Evolutionary conservation across 2,888 invertebrate genomes (phyloP).

Genomic region (Pachymerium ferrugineum): DNA sequence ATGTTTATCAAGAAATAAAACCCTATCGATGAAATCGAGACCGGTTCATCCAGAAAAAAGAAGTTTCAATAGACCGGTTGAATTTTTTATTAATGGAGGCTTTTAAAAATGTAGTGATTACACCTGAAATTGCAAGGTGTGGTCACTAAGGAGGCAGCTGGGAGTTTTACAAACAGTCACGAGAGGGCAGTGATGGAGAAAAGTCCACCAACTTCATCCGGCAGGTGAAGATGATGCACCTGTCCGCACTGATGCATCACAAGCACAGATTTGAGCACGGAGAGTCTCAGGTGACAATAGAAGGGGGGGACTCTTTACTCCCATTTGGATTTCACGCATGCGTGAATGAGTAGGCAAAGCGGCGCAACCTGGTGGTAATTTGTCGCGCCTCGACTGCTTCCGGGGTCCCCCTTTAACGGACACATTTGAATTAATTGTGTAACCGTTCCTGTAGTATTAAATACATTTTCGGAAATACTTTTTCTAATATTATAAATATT

Average conservation of each 20-base stretch:
- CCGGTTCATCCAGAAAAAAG: background rate
- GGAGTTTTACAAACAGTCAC: background rate
- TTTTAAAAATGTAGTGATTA: slow-evolving; percentile 11
- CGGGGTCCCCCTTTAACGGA: slow-evolving; percentile 15
- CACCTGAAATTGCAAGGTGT: background rate
- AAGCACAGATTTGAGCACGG: slow-evolving; percentile 21
- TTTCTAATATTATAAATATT: too few relatives aligned
- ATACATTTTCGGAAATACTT: too few relatives aligned
- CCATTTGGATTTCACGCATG: slow-evolving; percentile 21
- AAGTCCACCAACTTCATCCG: slow-evolving; percentile 11
- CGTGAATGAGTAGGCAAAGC: slow-evolving; percentile 14
- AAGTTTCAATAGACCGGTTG: background rate
- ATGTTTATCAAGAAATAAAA: too few relatives aligned
- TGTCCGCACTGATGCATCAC: slow-evolving; percentile 19
- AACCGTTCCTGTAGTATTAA: too few relatives aligned
- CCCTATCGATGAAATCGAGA: too few relatives aligned
- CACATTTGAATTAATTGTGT: background rate
- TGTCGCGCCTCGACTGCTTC: slow-evolving; percentile 4
- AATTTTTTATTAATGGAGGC: background rate
- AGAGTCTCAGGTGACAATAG: slow-evolving; percentile 20
- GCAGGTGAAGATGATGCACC: slow-evolving; percentile 27
- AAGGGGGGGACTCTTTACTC: slow-evolving; percentile 23
- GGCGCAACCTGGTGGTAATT: background rate
- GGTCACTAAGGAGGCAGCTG: slow-evolving; percentile 14
- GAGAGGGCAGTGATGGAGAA: slow-evolving; percentile 22